Evolutionary conservation across 1,140 invertebrate genomes (phyloP), one percentile per base, ranked within the genome.

Genomic region (Heliconius congener): DNA sequence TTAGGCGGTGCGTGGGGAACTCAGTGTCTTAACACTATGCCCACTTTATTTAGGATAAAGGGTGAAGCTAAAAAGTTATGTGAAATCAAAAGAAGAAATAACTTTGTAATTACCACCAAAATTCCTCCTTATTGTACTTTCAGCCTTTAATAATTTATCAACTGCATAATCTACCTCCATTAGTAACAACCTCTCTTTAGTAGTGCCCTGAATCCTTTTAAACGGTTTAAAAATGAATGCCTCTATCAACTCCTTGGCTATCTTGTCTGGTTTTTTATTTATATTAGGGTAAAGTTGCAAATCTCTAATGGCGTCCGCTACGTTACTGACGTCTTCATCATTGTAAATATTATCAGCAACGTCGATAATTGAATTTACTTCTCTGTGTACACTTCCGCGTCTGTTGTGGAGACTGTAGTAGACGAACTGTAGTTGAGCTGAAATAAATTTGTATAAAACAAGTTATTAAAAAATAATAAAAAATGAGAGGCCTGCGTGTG

Each of bases 351-450:
- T 78, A 8, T 84, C 82, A 5, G 73, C 13, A 1, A 82, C n/a
- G n/a, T 84, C 82, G 3, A 80, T 55, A 1, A 84, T 74, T 3
- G 80, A 76, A 27, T 82, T 84, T 16, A 72, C 42, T 34, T 82
- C 78, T 8, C 70, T 34, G 4, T 13, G 5, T 0, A 81, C 1
- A 1, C 3, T 18, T 0, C 42, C n/a, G 46, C 73, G 74, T 23
- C 80, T 72, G 39, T 81, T 76, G 4, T 71, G 30, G 34, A 82
- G 55, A n/a, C 23, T 9, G 3, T 66, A 13, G 23, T 27, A 13
- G 3, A 66, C 23, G 60, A 23, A 66, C 9, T 11, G 9, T 27
- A 66, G 60, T 66, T 27, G n/a, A 11, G 60, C 60, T 66, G 60
- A 27, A 66, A 27, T n/a, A 11, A 9, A 60, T 4, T 60, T 23